A percentile compares a stretch with the other conserved stretches of the same genome.
Evolutionary conservation across 2,888 invertebrate genomes (phyloP).

Genomic region (Drosophila yooni): DNA sequence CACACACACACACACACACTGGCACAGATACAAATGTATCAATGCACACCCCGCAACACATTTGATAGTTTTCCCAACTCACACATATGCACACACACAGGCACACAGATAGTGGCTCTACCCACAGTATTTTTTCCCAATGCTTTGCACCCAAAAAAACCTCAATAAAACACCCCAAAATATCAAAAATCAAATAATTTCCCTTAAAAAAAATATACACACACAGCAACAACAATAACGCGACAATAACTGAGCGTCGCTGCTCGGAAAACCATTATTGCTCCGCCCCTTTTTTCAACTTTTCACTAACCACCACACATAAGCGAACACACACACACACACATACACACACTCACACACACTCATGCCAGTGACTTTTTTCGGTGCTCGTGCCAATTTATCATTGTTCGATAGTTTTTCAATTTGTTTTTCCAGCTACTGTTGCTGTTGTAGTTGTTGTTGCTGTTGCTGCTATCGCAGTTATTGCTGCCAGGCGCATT

Average conservation of each 20-base stretch:
- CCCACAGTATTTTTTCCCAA: conserved; percentile 58
- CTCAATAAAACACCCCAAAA: conserved; percentile 85
- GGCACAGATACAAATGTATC: conserved; percentile 32
- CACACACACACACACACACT: conserved; percentile 51
- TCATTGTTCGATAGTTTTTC: conserved; percentile 81
- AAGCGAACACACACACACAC: conserved; percentile 25
- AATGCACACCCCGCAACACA: conserved; percentile 59
- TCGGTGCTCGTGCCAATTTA: conserved; percentile 76
- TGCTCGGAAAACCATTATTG: conserved; percentile 82
- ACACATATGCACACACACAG: conserved; percentile 35
- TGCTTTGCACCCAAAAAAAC: conserved; percentile 70
- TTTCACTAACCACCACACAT: conserved; percentile 71
- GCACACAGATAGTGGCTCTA: conserved; percentile 37
- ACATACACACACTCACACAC: conserved; percentile 22
- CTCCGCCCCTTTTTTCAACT: conserved; percentile 82
- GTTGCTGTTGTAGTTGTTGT: conserved; percentile 14
- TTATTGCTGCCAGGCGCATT: conserved; percentile 29
- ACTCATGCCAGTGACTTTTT: conserved; percentile 43
- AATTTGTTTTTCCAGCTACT: conserved; percentile 71
- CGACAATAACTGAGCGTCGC: conserved; percentile 66
- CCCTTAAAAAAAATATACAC: conserved; percentile 80
- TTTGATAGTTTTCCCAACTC: conserved; percentile 71
- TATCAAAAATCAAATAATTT: conserved; percentile 84
- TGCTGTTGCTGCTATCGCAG: conserved; percentile 13
- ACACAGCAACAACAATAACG: conserved; percentile 37